Evolutionary conservation across 2,797 vertebrate genomes (phyloP).

Genomic region (Mormyrus proboscirostris): DNA sequence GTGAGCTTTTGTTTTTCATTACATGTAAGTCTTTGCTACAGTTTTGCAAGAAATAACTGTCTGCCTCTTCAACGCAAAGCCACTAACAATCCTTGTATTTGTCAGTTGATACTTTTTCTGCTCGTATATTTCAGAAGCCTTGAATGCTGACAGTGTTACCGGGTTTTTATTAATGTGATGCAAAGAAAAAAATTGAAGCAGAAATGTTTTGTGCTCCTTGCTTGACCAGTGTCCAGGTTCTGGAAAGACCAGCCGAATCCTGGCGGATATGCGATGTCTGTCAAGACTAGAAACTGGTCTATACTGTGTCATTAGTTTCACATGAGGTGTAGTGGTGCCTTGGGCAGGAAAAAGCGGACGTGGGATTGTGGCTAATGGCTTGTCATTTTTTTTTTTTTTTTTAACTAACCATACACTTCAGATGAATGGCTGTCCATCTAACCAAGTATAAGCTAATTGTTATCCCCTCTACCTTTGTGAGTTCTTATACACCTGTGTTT

Average conservation of each 20-base stretch:
- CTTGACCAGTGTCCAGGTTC: neutral
- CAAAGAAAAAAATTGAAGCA: neutral
- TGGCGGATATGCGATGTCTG: neutral
- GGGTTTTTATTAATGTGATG: neutral
- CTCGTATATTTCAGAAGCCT: neutral
- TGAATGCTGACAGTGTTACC: neutral
- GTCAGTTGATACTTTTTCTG: neutral
- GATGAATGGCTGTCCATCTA: conserved; percentile 18
- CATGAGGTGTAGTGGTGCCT: conserved; percentile 8
- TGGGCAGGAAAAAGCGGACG: neutral
- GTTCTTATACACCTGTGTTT: neutral
- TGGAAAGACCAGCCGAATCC: neutral
- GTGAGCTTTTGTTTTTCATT: neutral
- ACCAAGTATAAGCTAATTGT: neutral
- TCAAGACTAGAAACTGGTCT: conserved; percentile 8
- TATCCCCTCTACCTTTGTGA: neutral
- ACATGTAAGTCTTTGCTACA: neutral
- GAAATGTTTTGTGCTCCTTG: neutral
- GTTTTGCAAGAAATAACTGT: neutral
- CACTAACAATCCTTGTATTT: neutral
- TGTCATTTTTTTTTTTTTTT: neutral
- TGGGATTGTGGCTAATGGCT: neutral
- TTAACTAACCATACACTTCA: neutral
- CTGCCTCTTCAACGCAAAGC: neutral
- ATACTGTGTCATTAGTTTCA: conserved; percentile 11